Base-by-base conservation (phyloP, 2,888 invertebrate genomes). In the Pandemis heparana region DNA sequence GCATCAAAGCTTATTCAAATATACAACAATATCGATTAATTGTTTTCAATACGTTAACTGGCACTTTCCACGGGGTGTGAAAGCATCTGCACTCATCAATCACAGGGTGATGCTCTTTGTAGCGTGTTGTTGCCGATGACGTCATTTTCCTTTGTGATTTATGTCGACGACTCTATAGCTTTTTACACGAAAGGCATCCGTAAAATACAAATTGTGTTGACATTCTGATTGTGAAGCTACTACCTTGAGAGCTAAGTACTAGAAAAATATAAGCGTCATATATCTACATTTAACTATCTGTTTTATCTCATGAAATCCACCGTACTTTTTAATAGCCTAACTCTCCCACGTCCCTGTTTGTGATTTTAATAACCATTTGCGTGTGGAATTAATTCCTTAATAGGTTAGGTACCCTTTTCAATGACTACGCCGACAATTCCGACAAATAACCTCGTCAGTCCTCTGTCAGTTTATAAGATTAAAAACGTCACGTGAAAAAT, bases 61-160 rank as follows among this genome's bases (percentile, higher is more conserved):
- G 46, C 60, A 53, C 18, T 65, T 70, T 38, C 53, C 65, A 23
- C 60, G 51, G 64, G 59, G 60, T 70, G 65, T 65, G 63, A 62
- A 61, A 43, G 63, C 63, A 16, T 3, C 38, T n/a, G 64, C 32
- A 38, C 41, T 65, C 70, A 74, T 74, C 74, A 74, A 74, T 74
- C 69, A 74, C 12, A 18, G 23, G 48, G 16, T n/a, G 60, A 62
- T 43, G 60, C 16, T 9, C 14, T 9, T 53, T 62, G 60, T 69
- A 41, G 43, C 64, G 60, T 43, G 39, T 8, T 51, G 23, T 60
- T 61, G 60, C 48, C 65, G 65, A 64, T 70, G 65, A n/a, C 68
- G 59, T 62, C 71, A 51, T 56, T 61, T 71, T 64, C 41, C 60
- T 46, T 59, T 23, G 46, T 74, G 74, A 74, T 74, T 74, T 74